Conservation (phyloP, 2,113 vertebrate species). For the Limanda limanda region DNA sequence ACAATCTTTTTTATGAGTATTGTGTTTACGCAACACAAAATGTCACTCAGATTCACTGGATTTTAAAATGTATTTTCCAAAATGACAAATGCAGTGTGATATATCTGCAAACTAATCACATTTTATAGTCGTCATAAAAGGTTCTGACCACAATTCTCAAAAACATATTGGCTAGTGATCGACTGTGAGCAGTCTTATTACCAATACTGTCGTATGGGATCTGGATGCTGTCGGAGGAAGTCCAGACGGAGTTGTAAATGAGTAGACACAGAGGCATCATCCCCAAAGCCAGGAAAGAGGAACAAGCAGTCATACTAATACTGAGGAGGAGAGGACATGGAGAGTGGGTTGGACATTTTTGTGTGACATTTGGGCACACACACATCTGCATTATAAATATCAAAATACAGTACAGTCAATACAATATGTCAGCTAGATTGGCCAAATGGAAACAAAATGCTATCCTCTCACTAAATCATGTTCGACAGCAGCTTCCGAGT, state of each 20-base stretch:
- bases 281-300: constrained; percentile 92
- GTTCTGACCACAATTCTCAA: background rate
- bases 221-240: constrained; percentile 80
- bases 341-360: background rate
- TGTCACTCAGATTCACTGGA: background rate
- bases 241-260: constrained; percentile 91
- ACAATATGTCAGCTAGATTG: no score
- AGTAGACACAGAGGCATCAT: constrained; percentile 98
- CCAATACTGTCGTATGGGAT: constrained; percentile 94
- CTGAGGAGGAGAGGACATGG: constrained; percentile 78
- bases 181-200: constrained; percentile 81
- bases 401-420: no score
- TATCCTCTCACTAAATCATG: no score
- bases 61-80: background rate
- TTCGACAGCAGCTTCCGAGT: no score
- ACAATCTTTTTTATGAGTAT: background rate
- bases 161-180: background rate
- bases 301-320: constrained; percentile 97
- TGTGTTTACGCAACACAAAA: background rate
- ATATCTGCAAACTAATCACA: background rate
- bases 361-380: background rate
- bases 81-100: background rate
- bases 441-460: no score
- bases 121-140: background rate
- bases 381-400: no score